A percentile compares a stretch with the other conserved stretches of the same genome.
phyloP scores from a whole-genome alignment of 2,797 vertebrate species.

The Gambelia wislizenii region DNA sequence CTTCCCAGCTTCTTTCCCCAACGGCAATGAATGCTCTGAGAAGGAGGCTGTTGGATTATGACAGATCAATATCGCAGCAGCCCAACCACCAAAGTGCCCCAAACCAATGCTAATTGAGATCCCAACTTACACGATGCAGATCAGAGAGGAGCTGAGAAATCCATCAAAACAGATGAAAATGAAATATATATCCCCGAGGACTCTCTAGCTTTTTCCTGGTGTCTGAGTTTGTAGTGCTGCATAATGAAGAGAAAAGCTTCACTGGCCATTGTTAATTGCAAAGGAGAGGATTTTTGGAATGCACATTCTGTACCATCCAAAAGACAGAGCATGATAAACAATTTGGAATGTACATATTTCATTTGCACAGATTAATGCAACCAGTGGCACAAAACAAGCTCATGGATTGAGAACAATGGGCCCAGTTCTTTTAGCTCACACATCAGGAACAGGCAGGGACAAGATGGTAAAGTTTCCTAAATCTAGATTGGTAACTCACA shows the following conservation, averaged over 20 bases:
- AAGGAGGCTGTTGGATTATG: not conserved
- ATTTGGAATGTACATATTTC: conserved; percentile 58
- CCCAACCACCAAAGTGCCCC: conserved; percentile 26
- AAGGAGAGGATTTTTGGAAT: conserved; percentile 19
- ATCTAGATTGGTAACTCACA: too few relatives aligned
- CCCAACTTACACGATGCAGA: conserved; percentile 32
- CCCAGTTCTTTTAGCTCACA: not conserved
- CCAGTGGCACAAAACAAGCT: not conserved
- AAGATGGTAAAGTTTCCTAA: not conserved
- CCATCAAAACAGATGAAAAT: conserved; percentile 56
- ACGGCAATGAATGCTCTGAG: not conserved
- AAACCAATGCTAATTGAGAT: conserved; percentile 45
- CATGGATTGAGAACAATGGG: not conserved
- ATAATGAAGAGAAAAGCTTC: conserved; percentile 29
- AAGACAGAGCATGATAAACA: conserved; percentile 19
- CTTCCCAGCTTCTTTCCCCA: conserved; percentile 1
- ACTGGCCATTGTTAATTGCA: conserved; percentile 47
- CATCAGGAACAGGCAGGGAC: not conserved
- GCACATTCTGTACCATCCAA: conserved; percentile 7
- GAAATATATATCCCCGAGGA: conserved; percentile 27
- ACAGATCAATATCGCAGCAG: conserved; percentile 21
- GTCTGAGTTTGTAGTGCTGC: conserved; percentile 5
- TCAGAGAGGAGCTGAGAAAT: conserved; percentile 39
- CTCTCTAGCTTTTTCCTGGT: not conserved
- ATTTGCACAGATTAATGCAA: conserved; percentile 44